These are phyloP conservation scores for Drosophila pseudoobscura DNA, from an alignment of 1,140 invertebrate species.

Conservation along the genomic window DNA sequence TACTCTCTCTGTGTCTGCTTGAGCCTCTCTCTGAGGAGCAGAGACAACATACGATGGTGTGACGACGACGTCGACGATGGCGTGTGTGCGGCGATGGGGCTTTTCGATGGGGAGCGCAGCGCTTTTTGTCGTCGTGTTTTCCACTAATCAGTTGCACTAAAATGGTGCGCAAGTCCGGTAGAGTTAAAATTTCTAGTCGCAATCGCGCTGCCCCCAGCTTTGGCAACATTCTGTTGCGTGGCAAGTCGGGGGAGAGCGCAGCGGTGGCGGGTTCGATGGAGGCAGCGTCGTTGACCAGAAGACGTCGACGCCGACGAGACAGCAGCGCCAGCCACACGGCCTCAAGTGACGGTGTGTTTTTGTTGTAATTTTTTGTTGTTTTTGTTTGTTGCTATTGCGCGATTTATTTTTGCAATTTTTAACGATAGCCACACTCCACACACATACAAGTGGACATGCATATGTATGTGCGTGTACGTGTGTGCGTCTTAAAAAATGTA, in stretches of 20 bases:
- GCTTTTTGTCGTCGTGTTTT: conserved; percentile 59
- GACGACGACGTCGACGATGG: conserved; percentile 39
- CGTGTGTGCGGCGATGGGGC: conserved; percentile 18
- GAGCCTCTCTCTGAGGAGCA: conserved; percentile 21
- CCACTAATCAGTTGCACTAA: conserved; percentile 79
- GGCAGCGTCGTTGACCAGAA: conserved; percentile 7
- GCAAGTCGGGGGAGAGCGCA: conserved; percentile 48
- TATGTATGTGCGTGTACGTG: background rate
- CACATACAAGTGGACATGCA: conserved; percentile 10
- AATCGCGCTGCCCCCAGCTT: conserved; percentile 23
- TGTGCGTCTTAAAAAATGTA: background rate
- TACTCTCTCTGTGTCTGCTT: background rate
- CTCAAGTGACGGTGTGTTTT: conserved; percentile 64
- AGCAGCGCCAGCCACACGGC: conserved; percentile 62
- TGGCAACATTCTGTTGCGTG: conserved; percentile 65
- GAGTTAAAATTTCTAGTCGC: conserved; percentile 78
- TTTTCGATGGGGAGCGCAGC: conserved; percentile 19
- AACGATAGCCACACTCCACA: conserved; percentile 3
- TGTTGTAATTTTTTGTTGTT: conserved; percentile 23
- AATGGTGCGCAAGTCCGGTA: conserved; percentile 81
- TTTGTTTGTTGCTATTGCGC: conserved; percentile 50
- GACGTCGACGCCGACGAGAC: conserved; percentile 38
- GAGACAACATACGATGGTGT: conserved; percentile 66
- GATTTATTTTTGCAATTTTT: conserved; percentile 46
- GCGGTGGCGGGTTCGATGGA: conserved; percentile 1